These are phyloP conservation scores for Drosophila birchii DNA, from an alignment of 2,888 invertebrate species.

Conservation along the genomic window DNA sequence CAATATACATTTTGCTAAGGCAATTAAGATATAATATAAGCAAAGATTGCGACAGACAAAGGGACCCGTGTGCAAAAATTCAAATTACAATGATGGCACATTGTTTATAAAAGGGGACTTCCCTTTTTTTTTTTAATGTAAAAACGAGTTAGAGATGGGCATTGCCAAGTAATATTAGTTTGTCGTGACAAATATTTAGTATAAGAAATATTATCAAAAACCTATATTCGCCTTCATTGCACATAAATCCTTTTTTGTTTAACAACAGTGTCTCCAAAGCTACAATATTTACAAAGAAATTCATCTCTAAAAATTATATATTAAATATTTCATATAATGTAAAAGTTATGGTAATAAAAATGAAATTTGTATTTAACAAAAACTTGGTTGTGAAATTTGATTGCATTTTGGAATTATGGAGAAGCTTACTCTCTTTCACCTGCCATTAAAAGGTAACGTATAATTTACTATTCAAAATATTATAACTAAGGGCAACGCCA, in stretches of 20 bases:
- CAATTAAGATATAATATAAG: slow-evolving; percentile 23
- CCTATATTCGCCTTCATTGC: slow-evolving; percentile 2
- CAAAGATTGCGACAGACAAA: slow-evolving; percentile 3
- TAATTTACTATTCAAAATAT: slow-evolving; percentile 28
- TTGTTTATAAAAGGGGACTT: not conserved
- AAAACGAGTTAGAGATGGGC: not conserved
- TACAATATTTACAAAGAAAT: not conserved
- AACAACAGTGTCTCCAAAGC: not conserved
- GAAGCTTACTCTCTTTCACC: slow-evolving; percentile 4
- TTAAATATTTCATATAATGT: not conserved
- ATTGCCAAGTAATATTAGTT: too few relatives aligned
- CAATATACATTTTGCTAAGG: slow-evolving; percentile 33
- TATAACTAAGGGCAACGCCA: slow-evolving; percentile 9
- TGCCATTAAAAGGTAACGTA: slow-evolving; percentile 4
- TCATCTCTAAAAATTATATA: not conserved
- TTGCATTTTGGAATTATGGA: slow-evolving; percentile 11
- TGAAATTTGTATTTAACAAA: not conserved
- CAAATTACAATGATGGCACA: not conserved
- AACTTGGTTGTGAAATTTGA: slow-evolving; percentile 3
- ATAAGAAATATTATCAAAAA: not conserved
- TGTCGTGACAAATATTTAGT: not conserved
- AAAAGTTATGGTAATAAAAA: slow-evolving; percentile 8
- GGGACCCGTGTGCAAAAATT: slow-evolving; percentile 3
- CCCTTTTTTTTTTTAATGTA: not conserved
- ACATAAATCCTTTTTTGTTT: not conserved